phyloP scores from a whole-genome alignment of 2,113 vertebrate genomes.

The Ifrita kowaldi region DNA sequence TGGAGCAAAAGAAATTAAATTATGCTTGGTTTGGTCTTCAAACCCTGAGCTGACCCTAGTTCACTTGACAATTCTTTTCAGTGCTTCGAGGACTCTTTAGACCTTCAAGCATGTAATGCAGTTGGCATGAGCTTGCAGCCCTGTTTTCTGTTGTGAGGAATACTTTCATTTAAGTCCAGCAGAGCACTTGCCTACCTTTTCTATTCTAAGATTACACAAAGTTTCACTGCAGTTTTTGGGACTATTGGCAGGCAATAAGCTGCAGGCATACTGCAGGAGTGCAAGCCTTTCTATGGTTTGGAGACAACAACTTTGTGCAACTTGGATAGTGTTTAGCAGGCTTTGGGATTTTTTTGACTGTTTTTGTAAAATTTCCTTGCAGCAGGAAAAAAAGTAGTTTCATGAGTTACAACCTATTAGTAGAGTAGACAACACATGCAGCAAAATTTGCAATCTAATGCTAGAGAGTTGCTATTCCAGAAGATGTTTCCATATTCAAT shows the following conservation, averaged over 20 bases:
- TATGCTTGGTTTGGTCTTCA: not conserved
- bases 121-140: not conserved
- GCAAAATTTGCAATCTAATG: not conserved
- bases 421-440: not conserved
- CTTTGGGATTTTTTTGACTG: fast-evolving
- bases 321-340: not conserved
- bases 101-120: not conserved
- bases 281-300: not conserved
- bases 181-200: not conserved
- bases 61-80: not conserved
- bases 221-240: not conserved
- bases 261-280: not conserved
- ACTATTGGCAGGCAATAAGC: not conserved
- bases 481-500: not conserved
- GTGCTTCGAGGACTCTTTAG: not conserved
- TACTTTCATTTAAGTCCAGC: not conserved
- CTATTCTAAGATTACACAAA: not conserved
- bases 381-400: not conserved
- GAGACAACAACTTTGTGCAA: not conserved
- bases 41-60: not conserved
- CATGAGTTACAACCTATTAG: not conserved
- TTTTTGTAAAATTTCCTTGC: not conserved
- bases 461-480: not conserved
- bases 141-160: not conserved
- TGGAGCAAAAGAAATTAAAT: not conserved